phyloP scores from a whole-genome alignment of 2,113 vertebrate genomes.

The Hucho hucho region DNA sequence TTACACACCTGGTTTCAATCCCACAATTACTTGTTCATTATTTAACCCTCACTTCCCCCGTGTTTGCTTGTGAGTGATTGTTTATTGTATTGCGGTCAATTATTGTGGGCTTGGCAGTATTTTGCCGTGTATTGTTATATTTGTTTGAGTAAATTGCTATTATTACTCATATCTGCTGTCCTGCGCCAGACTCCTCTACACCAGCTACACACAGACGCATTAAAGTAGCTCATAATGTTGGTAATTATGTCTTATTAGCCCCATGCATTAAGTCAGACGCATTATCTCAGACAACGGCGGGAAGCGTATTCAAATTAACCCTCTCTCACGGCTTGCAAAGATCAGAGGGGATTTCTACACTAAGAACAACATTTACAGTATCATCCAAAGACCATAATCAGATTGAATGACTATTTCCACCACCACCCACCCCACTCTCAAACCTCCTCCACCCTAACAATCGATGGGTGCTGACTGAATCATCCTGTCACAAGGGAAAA shows the following conservation, averaged over 20 bases:
- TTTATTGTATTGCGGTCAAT: too few relatives aligned
- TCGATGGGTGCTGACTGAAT: background rate
- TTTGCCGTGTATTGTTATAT: too few relatives aligned
- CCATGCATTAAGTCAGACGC: background rate
- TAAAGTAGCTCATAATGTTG: constrained; percentile 31
- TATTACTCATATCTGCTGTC: too few relatives aligned
- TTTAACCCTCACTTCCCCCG: too few relatives aligned
- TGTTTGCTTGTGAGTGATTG: too few relatives aligned
- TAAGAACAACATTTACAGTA: background rate
- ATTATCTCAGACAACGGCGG: background rate
- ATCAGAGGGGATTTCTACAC: constrained; percentile 5
- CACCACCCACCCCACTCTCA: background rate
- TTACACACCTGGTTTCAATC: too few relatives aligned
- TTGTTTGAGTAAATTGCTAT: too few relatives aligned
- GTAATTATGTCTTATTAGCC: constrained; percentile 41
- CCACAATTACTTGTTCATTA: too few relatives aligned
- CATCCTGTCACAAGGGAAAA: background rate
- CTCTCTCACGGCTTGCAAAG: background rate
- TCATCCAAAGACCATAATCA: background rate
- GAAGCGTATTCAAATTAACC: background rate
- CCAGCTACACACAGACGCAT: too few relatives aligned
- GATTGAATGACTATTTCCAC: background rate
- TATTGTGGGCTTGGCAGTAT: too few relatives aligned
- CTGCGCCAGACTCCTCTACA: too few relatives aligned
- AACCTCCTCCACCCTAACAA: background rate